Percentiles rank a stretch among this genome's conserved stretches.
These are phyloP conservation scores for Operophtera brumata DNA, from an alignment of 2,888 invertebrate genomes.

Conservation along the genomic window DNA sequence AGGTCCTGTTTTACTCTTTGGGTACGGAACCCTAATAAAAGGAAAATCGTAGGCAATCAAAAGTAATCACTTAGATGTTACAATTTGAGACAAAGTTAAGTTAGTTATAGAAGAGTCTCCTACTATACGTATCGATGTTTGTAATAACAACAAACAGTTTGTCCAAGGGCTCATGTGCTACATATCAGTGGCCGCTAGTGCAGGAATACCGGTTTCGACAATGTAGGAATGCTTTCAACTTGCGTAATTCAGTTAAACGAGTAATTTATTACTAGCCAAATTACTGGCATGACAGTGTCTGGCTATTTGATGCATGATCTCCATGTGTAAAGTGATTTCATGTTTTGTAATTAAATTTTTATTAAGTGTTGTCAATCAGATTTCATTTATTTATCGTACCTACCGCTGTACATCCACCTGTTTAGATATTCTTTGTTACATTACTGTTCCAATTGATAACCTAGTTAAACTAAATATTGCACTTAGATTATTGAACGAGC, in stretches of 20 bases:
- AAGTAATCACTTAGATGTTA: no score
- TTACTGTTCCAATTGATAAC: no score
- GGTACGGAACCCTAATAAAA: no score
- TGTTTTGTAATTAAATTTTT: conserved; percentile 14
- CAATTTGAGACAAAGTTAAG: no score
- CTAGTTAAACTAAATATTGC: no score
- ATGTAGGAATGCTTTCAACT: conserved; percentile 73
- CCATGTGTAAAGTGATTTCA: conserved; percentile 38
- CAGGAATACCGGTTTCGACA: conserved; percentile 59
- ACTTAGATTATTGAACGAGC: no score
- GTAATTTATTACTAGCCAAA: conserved; percentile 77
- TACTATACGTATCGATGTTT: no score
- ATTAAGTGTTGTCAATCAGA: background rate
- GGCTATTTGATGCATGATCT: conserved; percentile 50
- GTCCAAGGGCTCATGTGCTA: conserved; percentile 56
- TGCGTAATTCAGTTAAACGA: conserved; percentile 79
- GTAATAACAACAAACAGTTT: conserved; percentile 39
- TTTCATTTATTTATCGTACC: no score
- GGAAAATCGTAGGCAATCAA: no score
- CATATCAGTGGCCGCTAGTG: conserved; percentile 57
- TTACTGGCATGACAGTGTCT: conserved; percentile 71
- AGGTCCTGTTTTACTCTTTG: no score
- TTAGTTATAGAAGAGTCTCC: background rate
- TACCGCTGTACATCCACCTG: no score
- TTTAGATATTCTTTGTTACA: no score